Evolutionary conservation across 92 coral and sea anemone species (phyloP).

Genomic region (Palythoa heliodiscus): DNA sequence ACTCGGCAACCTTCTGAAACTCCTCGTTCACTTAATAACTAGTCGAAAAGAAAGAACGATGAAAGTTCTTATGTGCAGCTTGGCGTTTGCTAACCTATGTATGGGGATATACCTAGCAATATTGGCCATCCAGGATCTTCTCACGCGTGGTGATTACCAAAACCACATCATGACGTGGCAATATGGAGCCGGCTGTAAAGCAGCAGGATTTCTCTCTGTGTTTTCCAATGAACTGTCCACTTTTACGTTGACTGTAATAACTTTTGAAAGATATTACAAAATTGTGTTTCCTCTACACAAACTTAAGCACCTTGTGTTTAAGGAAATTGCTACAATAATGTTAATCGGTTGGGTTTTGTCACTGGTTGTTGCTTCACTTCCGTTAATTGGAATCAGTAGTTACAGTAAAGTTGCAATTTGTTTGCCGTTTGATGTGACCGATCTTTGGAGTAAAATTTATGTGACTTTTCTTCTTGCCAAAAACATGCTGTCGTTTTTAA

Average conservation of each 20-base stretch:
- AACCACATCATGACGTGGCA: conserved; percentile 87
- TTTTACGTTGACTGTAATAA: conserved; percentile 69
- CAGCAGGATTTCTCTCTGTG: conserved; percentile 81
- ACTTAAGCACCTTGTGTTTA: conserved; percentile 67
- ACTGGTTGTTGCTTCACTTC: conserved; percentile 69
- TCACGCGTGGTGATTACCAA: conserved; percentile 72
- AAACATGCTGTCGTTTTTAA: conserved; percentile 76
- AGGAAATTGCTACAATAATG: conserved; percentile 55
- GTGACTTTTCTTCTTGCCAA: conserved; percentile 79
- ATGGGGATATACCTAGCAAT: conserved; percentile 83
- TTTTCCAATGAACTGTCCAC: conserved; percentile 89
- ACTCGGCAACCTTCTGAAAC: conserved; percentile 71
- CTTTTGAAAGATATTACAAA: conserved; percentile 81
- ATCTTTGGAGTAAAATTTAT: conserved; percentile 56
- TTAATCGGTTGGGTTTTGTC: conserved; percentile 71
- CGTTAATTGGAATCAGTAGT: conserved; percentile 71
- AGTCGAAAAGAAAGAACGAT: conserved; percentile 60
- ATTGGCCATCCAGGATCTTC: conserved; percentile 72
- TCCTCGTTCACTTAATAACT: conserved; percentile 69
- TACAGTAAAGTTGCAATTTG: conserved; percentile 90
- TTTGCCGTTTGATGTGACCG: conserved; percentile 83
- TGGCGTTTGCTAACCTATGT: conserved; percentile 88
- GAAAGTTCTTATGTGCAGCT: conserved; percentile 78
- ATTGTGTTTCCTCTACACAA: conserved; percentile 79
- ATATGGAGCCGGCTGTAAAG: conserved; percentile 72